Evolutionary conservation across 2,797 vertebrate species (phyloP), one percentile per base, ranked within the genome.

Genomic region (Neostethus bicornis): DNA sequence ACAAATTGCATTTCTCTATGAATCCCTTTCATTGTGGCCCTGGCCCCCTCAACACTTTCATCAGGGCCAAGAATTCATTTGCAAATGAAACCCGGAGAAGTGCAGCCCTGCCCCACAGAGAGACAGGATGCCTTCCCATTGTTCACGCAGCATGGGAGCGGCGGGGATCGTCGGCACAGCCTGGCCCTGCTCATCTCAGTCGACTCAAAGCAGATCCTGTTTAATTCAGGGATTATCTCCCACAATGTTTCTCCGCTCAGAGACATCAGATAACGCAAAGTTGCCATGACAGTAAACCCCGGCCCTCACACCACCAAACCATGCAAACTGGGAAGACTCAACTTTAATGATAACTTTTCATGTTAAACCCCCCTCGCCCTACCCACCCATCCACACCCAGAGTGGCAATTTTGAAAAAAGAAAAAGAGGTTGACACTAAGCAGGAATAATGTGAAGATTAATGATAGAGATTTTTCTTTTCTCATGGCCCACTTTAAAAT

Each of bases 161-260:
- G 91, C 93, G 92, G 93, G 87, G 93, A 94, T 92, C 92, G 91
- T 93, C 93, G 93, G 93, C 93, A 92, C 93, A 92, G 94, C 94
- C 93, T 93, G 93, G 94, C 93, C 84, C 95, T 94, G 95, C 95
- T 96, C 96, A 96, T 95, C 95, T 94, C 91, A 81, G 91, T 93
- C 92, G 91, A 90, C 94, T 89, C 90, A 95, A 94, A 93, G 92
- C 92, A 92, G 92, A 93, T 93, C 90, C 94, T 95, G 93, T 95
- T 98, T 96, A 98, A 99, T 98, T 98, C 96, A 98, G 93, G 95
- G 97, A 98, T 98, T 98, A 98, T 95, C 95, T 95, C 94, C 94
- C 93, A 95, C 95, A 92, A 91, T 94, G 95, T 94, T 95, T 96
- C 94, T 93, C 91, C 89, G 90, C 91, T 93, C 92, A 89, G 90